Evolutionary conservation across 2,797 vertebrate species (phyloP), one percentile per base, ranked within the genome.

Genomic region (Lepilemur septentrionalis): DNA sequence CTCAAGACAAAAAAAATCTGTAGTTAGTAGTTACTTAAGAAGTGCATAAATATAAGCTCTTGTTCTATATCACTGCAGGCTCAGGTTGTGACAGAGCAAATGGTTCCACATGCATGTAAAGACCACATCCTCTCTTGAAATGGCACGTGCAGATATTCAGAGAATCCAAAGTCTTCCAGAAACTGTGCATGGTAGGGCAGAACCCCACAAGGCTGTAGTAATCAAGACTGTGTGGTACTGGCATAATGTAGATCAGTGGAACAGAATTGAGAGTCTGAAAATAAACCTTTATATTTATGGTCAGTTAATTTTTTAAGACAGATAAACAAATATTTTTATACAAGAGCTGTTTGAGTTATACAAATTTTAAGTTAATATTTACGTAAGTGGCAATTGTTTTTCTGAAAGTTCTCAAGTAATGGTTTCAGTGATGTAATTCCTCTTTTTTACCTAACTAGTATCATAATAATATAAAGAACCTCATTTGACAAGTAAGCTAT

Each of bases 291-390:
- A 69, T 15, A 30, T 76, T 43, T 88, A 12, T 22, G 41, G 20
- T 59, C 70, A 70, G 18, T 41, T 83, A 48, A 57, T n/a, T 63
- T 85, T 80, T 23, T 12, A 95, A 82, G 79, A 32, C 43, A 11
- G 59, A 81, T 80, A 86, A 83, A 38, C 80, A 43, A 83, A 38
- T 85, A 46, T 20, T 89, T 92, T 95, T 92, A 80, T 7, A 76
- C 14, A 81, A 93, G 50, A 86, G 46, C 67, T 57, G 46, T 91
- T 59, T 85, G 41, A 97, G n/a, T 50, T 67, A 92, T 61, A 13
- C 30, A 75, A 17, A 46, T 78, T 46, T 86, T 75, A 95, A 94
- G 57, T 65, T 84, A 57, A 81, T 61, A 85, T 92, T 75, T 76
- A 43, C 1, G 6, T 83, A 91, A 87, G 55, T 70, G n/a, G 13